Conservation (phyloP, 1,140 invertebrate genomes). For the Lethocerus indicus region DNA sequence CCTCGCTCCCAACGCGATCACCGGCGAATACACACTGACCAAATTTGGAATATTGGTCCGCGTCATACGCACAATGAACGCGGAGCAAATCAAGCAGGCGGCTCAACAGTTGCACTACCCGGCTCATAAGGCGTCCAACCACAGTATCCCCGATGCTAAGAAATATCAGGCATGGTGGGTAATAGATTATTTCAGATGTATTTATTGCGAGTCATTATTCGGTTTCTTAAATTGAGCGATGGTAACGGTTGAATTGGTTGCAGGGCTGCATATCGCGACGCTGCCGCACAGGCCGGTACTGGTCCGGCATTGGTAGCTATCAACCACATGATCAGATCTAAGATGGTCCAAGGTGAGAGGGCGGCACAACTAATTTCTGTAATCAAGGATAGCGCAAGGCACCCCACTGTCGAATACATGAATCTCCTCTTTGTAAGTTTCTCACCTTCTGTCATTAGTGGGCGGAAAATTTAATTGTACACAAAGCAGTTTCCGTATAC, state of each 20-base stretch:
- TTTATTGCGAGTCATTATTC: background rate
- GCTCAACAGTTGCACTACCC: slow-evolving; percentile 26
- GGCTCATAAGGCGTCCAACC: slow-evolving; percentile 19
- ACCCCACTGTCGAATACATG: slow-evolving; percentile 42
- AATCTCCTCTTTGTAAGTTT: slow-evolving; percentile 33
- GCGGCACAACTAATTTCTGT: slow-evolving; percentile 32
- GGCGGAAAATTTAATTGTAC: no score
- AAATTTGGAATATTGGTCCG: slow-evolving; percentile 38
- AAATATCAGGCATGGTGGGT: slow-evolving; percentile 13
- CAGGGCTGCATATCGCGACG: slow-evolving; percentile 38
- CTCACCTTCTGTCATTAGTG: no score
- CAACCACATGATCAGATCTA: slow-evolving; percentile 34
- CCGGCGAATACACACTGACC: slow-evolving; percentile 31
- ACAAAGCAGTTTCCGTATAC: no score
- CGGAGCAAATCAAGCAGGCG: slow-evolving; percentile 30
- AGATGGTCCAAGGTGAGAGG: slow-evolving; percentile 31
- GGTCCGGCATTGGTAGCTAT: slow-evolving; percentile 39
- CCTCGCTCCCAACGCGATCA: slow-evolving; percentile 33
- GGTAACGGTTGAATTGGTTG: background rate
- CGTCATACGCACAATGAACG: slow-evolving; percentile 36
- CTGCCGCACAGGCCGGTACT: slow-evolving; percentile 41
- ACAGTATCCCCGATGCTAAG: slow-evolving; percentile 4
- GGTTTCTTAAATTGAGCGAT: background rate
- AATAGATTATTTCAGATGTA: no score
- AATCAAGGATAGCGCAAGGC: slow-evolving; percentile 30